Percentiles rank a stretch among this genome's conserved stretches.
Conservation (phyloP, 1,140 invertebrate genomes). For the Patella vulgata region DNA sequence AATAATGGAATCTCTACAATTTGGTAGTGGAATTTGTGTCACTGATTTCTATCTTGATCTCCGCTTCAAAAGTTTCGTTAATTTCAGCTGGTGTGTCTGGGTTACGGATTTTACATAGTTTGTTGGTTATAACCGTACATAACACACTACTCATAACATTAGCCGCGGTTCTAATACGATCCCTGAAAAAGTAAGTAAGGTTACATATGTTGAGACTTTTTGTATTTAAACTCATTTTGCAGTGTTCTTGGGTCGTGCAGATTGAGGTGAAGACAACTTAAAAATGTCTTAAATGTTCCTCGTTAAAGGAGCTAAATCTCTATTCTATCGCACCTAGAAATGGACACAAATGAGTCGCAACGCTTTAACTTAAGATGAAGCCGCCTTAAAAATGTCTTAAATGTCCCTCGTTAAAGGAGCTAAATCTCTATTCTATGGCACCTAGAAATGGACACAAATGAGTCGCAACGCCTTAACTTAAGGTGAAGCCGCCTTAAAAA, state of each 20-base stretch:
- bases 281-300: background rate
- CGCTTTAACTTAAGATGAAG: too few relatives aligned
- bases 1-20: too few relatives aligned
- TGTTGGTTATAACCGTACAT: constrained; percentile 84
- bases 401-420: too few relatives aligned
- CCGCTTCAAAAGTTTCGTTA: background rate
- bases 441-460: too few relatives aligned
- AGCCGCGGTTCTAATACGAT: constrained; percentile 86
- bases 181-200: constrained; percentile 69
- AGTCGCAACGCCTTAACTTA: too few relatives aligned
- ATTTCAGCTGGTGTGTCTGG: background rate
- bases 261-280: background rate
- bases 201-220: background rate
- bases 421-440: too few relatives aligned
- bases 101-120: constrained; percentile 71
- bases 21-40: too few relatives aligned
- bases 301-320: background rate
- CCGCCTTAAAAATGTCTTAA: too few relatives aligned
- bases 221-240: background rate
- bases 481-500: too few relatives aligned
- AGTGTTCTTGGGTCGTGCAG: background rate
- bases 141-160: constrained; percentile 90
- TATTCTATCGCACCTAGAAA: too few relatives aligned
- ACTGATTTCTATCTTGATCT: background rate
- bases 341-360: too few relatives aligned